Evolutionary conservation across 1,140 invertebrate genomes (phyloP), one percentile per base, ranked within the genome.

Genomic region (Pseudomyrmex sp.): DNA sequence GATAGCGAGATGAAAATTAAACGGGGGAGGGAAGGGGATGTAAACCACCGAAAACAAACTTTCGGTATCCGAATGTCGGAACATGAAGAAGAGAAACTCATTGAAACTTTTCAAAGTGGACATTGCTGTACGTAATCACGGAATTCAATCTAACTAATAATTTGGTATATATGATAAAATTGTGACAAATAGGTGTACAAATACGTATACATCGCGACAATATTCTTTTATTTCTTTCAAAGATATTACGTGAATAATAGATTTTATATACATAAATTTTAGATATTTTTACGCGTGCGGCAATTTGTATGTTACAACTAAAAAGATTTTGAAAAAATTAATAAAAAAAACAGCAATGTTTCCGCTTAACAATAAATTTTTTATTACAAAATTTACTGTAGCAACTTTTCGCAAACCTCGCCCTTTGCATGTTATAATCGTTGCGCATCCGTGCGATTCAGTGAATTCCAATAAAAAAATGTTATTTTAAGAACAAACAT

Each of bases 341-440:
- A 7, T 7, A 35, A 5, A 35, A 35, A 35, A 35, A 35, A 7
- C 5, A 35, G 35, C 35, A 35, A 35, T 35, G n/a, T 52, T 66
- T 65, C 7, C 13, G 15, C 61, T 15, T 26, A 48, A 12, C 20
- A 76, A 66, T 76, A 62, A 76, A 66, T 66, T 76, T 76, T 62
- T 65, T 26, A n/a, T 12, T 66, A 66, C 61, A 23, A 35, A 35
- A 35, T 0, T 35, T 44, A 3, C 74, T 44, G 61, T 1, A 66
- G 1, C 8, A 7, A 20, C 8, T 23, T 76, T 35, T 35, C 12
- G 61, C 48, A 48, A 76, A 66, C 61, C 74, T 76, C 61, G 74
- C 74, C 74, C 74, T 76, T 66, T 35, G 35, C 35, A 35, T 5
- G 35, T 35, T 35, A 35, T 35, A 35, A 35, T 35, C 35, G 5